A percentile compares a stretch with the other conserved stretches of the same genome.
These are phyloP conservation scores for Gonatopus flavifemur DNA, from an alignment of 1,140 invertebrate species.

Conservation along the genomic window DNA sequence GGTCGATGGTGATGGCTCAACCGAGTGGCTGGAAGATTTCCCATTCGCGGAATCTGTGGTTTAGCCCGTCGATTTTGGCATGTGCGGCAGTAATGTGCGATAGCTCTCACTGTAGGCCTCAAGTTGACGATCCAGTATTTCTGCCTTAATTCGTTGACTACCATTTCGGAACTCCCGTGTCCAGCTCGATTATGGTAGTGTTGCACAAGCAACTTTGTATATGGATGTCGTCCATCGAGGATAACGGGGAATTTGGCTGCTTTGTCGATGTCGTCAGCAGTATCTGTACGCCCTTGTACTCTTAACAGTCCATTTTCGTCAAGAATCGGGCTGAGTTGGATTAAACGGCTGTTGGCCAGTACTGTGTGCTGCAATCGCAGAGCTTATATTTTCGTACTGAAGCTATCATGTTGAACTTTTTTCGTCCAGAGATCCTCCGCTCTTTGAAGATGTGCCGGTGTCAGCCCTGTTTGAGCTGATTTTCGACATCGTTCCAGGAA, in stretches of 20 bases:
- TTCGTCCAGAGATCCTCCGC: conserved; percentile 1
- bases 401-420: conserved; percentile 7
- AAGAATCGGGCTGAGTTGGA: not conserved
- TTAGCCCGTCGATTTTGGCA: conserved; percentile 23
- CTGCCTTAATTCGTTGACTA: conserved; percentile 18
- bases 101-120: conserved; percentile 3
- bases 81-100: conserved; percentile 17
- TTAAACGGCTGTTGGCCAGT: not conserved
- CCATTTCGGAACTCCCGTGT: conserved; percentile 18
- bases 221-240: conserved; percentile 11
- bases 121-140: conserved; percentile 16
- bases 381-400: not conserved
- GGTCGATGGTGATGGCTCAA: conserved; percentile 16
- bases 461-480: too few species aligned
- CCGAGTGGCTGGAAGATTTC: conserved; percentile 27
- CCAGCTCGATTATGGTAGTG: conserved; percentile 12
- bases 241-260: conserved; percentile 13
- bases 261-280: too few species aligned
- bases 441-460: too few species aligned
- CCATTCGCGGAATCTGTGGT: conserved; percentile 31
- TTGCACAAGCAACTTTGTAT: conserved; percentile 20
- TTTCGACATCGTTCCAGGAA: too few species aligned
- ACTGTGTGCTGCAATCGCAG: not conserved
- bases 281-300: conserved; percentile 6
- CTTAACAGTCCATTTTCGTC: conserved; percentile 10